These are phyloP conservation scores for Helicoverpa armigera DNA, from an alignment of 1,140 invertebrate genomes.

Conservation along the genomic window DNA sequence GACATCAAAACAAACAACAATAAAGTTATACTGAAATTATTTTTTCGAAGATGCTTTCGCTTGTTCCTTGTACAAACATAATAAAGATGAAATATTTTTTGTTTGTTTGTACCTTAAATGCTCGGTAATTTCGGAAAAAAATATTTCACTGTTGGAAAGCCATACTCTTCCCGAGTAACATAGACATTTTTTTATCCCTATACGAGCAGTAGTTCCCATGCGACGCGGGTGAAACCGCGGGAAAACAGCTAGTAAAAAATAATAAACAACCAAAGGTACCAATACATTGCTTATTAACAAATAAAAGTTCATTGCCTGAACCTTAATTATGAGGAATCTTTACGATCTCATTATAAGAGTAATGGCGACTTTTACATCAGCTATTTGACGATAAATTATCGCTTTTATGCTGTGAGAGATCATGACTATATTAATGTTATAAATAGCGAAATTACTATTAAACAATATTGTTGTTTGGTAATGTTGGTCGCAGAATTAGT, in stretches of 20 bases:
- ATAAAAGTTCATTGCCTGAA: not conserved
- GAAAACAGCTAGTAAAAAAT: no score
- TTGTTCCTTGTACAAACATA: no score
- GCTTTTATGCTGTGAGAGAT: conserved; percentile 37
- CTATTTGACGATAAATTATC: conserved; percentile 48
- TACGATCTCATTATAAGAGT: conserved; percentile 54
- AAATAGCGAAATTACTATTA: not conserved
- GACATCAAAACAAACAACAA: not conserved
- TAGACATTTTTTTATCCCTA: no score
- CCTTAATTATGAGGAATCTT: conserved; percentile 47
- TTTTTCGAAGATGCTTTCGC: not conserved
- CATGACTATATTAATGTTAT: conserved; percentile 26
- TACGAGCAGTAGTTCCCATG: no score
- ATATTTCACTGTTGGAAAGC: no score
- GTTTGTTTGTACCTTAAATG: no score
- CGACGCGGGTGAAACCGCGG: no score
- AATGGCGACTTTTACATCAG: conserved; percentile 47
- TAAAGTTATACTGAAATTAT: not conserved
- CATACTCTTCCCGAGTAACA: no score
- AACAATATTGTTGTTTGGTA: not conserved
- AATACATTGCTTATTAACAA: conserved; percentile 17
- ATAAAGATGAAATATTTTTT: no score
- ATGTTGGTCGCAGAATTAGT: no score
- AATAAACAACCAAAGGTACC: not conserved
- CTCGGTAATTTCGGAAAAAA: no score